Evolutionary conservation across 2,888 invertebrate species (phyloP), one percentile per base, ranked within the genome.

Genomic region (Eupithecia pulchellata): DNA sequence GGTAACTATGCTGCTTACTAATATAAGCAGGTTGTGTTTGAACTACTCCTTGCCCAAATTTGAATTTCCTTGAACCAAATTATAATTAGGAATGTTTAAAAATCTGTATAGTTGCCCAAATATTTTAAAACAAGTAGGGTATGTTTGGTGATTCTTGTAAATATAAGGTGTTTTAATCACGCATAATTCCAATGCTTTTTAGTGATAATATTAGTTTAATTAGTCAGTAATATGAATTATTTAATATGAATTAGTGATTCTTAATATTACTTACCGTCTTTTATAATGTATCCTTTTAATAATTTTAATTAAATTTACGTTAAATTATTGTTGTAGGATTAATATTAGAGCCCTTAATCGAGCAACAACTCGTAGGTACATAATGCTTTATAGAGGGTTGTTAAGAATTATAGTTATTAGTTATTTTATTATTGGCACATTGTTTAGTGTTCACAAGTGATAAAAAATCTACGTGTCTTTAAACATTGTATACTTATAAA

Each of bases 101-200:
- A 52, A 52, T 25, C 52, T 25, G 20, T 52, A 25, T 52, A 47
- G 52, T 52, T 52, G 52, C 52, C 52, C 52, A 52, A 52, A 25
- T 52, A 25, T 13, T 52, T 52, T 25, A 17, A 29, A 57, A 29
- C 3, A 29, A 29, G 14, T 6, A 25, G 27, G 14, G 27, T 13
- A 11, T 13, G 1, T 61, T 25, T 34, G 42, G 9, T 47, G 25
- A 20, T 61, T 20, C 9, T 34, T 20, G 5, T 25, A 13, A 14
- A 65, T 77, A 77, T 83, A 81, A 76, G 77, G 77, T 77, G 75
- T 68, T 75, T 75, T 77, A 79, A 77, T 79, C 79, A 84, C 84
- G 86, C 83, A 78, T 84, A 85, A 88, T 91, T 90, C 89, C 91
- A 89, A 88, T 87, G 89, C 89, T 90, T 88, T 84, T 82, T 86